Evolutionary conservation across 1,140 invertebrate species (phyloP).

Genomic region (Dryas iulia): DNA sequence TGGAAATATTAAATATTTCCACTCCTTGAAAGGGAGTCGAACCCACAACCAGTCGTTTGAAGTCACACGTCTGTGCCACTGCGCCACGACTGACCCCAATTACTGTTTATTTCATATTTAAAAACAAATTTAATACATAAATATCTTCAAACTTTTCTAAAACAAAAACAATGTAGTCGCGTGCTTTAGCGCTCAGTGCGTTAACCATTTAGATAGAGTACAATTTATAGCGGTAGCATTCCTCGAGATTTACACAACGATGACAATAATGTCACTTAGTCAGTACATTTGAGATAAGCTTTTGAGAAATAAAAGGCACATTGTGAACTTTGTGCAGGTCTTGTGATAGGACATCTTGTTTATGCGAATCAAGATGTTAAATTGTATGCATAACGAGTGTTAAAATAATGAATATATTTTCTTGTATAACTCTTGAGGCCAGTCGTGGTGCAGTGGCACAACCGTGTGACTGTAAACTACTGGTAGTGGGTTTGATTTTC

Average conservation of each 20-base stretch:
- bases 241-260: slow-evolving; percentile 33
- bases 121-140: neutral
- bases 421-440: no score
- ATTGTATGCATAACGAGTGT: neutral
- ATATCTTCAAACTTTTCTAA: no score
- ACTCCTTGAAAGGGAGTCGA: no score
- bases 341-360: neutral
- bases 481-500: no score
- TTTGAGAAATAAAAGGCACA: neutral
- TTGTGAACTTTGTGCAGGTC: neutral
- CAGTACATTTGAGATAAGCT: slow-evolving; percentile 21
- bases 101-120: no score
- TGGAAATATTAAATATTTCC: no score
- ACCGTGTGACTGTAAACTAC: no score
- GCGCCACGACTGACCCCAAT: no score
- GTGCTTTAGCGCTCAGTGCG: neutral
- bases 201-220: slow-evolving; percentile 41
- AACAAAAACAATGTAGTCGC: neutral
- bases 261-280: slow-evolving; percentile 38
- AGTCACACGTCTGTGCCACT: no score
- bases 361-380: neutral
- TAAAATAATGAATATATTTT: no score
- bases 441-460: no score
- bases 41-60: no score
- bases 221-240: slow-evolving; percentile 39